These are phyloP conservation scores for Acleris laterana DNA, from an alignment of 2,888 invertebrate genomes.

Conservation along the genomic window DNA sequence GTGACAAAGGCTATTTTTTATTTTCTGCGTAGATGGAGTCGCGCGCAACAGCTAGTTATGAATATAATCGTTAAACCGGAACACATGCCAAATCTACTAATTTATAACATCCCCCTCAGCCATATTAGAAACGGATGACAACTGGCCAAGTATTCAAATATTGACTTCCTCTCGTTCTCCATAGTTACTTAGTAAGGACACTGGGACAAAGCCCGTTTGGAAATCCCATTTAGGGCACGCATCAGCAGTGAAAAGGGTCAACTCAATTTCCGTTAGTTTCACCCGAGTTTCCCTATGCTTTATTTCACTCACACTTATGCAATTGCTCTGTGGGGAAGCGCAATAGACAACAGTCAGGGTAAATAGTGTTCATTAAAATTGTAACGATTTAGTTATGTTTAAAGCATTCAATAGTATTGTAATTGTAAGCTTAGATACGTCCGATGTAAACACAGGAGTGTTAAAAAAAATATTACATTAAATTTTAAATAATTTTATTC, in stretches of 20 bases:
- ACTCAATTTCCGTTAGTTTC: conserved; percentile 61
- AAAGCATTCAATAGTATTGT: too few species aligned
- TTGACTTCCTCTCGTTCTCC: conserved; percentile 8
- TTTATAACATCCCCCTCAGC: background rate
- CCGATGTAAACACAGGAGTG: too few species aligned
- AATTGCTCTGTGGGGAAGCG: conserved; percentile 16
- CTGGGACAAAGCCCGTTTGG: conserved; percentile 30
- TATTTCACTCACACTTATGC: conserved; percentile 45
- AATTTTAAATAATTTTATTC: too few species aligned
- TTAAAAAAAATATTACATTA: too few species aligned
- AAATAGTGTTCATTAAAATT: conserved; percentile 62
- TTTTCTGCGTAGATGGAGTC: too few species aligned
- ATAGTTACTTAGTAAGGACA: conserved; percentile 22
- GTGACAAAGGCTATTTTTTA: too few species aligned
- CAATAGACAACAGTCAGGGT: conserved; percentile 41
- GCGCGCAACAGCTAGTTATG: too few species aligned
- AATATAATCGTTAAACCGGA: too few species aligned
- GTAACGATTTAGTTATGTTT: conserved; percentile 44
- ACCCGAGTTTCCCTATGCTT: conserved; percentile 42
- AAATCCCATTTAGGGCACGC: conserved; percentile 37
- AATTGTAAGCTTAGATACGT: too few species aligned
- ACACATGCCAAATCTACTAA: too few species aligned
- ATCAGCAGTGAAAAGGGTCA: conserved; percentile 64
- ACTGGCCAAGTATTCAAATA: conserved; percentile 11
- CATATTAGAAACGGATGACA: conserved; percentile 3